These are phyloP conservation scores for Enteromius paludinosus DNA, from an alignment of 2,797 vertebrate species.

Conservation along the genomic window DNA sequence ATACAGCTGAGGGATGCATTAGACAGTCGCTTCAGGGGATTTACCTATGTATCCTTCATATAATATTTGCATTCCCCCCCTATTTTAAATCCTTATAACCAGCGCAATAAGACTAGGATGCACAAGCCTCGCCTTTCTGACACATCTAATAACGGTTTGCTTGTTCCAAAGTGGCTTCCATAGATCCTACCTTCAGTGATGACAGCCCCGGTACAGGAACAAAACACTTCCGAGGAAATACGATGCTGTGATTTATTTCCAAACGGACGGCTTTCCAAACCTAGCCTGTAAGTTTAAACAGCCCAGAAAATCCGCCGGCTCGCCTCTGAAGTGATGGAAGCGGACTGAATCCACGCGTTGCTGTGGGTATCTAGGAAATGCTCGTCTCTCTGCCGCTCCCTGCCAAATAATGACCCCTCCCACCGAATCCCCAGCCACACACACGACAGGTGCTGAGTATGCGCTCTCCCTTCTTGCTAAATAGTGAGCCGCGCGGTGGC, in stretches of 20 bases:
- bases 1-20: neutral
- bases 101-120: neutral
- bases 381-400: conserved; percentile 72
- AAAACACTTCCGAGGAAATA: conserved; percentile 64
- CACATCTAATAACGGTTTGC: conserved; percentile 64
- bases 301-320: conserved; percentile 69
- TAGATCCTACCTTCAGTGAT: conserved; percentile 71
- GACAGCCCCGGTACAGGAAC: conserved; percentile 70
- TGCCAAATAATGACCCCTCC: conserved; percentile 82
- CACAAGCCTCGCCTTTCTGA: conserved; percentile 55
- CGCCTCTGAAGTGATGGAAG: conserved; percentile 77
- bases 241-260: conserved; percentile 67
- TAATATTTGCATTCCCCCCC: neutral
- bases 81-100: neutral
- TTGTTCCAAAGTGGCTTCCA: conserved; percentile 55
- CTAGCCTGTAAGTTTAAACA: conserved; percentile 60
- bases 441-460: conserved; percentile 76
- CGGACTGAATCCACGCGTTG: conserved; percentile 72
- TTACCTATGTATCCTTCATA: neutral
- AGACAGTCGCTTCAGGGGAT: neutral
- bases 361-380: conserved; percentile 76
- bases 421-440: conserved; percentile 67
- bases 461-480: conserved; percentile 73
- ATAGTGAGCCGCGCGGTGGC: conserved; percentile 73
- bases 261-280: conserved; percentile 60